These are phyloP conservation scores for Bothrops jararaca DNA, from an alignment of 2,113 vertebrate species.

Conservation along the genomic window DNA sequence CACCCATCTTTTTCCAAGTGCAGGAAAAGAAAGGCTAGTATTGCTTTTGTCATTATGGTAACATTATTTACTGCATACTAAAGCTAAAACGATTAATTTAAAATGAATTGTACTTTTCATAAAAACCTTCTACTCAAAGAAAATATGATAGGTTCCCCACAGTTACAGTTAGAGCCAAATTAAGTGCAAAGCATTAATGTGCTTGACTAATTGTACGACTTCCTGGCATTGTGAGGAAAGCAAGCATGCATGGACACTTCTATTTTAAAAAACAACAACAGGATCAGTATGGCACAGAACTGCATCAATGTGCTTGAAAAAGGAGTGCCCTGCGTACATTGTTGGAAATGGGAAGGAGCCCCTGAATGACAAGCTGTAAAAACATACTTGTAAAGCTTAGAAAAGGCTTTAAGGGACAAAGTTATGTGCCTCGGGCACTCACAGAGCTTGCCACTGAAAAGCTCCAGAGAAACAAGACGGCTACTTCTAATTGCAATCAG, in stretches of 20 bases:
- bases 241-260: background rate
- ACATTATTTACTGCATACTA: conserved; percentile 4
- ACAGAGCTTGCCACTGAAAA: background rate
- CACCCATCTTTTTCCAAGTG: conserved; percentile 14
- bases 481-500: background rate
- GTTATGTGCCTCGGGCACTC: background rate
- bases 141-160: conserved; percentile 13
- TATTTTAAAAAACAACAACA: background rate
- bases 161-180: background rate
- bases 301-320: background rate
- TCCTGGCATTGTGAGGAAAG: background rate
- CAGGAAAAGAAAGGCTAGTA: background rate
- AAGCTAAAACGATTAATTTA: conserved; percentile 9
- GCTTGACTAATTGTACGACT: background rate
- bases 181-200: background rate
- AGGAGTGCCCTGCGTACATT: background rate
- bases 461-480: background rate
- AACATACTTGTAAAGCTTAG: background rate
- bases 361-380: background rate
- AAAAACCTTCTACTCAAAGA: conserved; percentile 8
- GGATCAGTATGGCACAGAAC: background rate
- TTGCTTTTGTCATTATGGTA: conserved; percentile 1
- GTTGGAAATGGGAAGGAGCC: background rate
- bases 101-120: background rate
- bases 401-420: background rate